These are phyloP conservation scores for Bombus difficillimus DNA, from an alignment of 1,140 invertebrate species.

Conservation along the genomic window DNA sequence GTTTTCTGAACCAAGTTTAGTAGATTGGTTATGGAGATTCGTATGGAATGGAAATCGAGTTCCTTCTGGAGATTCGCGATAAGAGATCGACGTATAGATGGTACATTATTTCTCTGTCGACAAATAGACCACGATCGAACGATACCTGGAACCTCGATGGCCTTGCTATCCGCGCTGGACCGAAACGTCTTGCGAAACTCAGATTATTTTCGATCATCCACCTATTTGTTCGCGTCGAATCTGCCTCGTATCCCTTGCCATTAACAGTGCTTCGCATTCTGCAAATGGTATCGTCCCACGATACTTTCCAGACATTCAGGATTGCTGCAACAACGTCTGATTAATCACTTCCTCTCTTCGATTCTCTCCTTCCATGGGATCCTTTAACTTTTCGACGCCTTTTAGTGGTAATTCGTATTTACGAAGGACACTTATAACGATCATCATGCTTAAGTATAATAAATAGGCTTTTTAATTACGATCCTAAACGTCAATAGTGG, in stretches of 20 bases:
- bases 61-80: no score
- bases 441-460: no score
- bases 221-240: slow-evolving; percentile 41
- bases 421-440: no score
- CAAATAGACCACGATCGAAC: slow-evolving; percentile 59
- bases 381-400: neutral
- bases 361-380: neutral
- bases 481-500: no score
- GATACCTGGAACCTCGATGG: slow-evolving; percentile 71
- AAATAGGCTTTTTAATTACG: no score
- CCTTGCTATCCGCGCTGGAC: slow-evolving; percentile 73
- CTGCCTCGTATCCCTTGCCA: slow-evolving; percentile 10
- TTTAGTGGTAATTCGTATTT: neutral
- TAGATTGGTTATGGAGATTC: neutral
- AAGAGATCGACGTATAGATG: neutral
- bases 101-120: slow-evolving; percentile 17
- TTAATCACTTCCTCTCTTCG: slow-evolving; percentile 28
- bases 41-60: neutral
- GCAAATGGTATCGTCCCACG: slow-evolving; percentile 32
- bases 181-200: slow-evolving; percentile 71
- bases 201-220: slow-evolving; percentile 67
- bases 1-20: neutral
- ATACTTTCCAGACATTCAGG: neutral
- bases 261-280: neutral
- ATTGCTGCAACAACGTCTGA: slow-evolving; percentile 8